phyloP scores from a whole-genome alignment of 2,888 invertebrate genomes.

The Sinhomidia bicolor region DNA sequence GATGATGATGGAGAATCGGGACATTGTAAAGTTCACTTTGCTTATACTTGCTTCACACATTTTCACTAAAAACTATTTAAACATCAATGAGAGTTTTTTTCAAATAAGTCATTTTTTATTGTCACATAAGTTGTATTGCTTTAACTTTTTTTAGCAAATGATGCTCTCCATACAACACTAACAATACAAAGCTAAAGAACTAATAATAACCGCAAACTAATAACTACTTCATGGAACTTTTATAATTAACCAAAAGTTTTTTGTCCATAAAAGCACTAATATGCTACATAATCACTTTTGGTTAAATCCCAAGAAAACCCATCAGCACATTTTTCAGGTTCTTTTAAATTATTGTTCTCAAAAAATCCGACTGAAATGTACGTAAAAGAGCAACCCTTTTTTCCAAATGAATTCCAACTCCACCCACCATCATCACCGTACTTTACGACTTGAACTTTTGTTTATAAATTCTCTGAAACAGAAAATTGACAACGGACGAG shows the following conservation, averaged over 20 bases:
- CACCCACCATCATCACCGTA: no score
- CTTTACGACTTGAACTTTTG: constrained; percentile 13
- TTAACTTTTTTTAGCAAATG: background rate
- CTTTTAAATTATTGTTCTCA: no score
- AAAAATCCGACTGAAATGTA: no score
- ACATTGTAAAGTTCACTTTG: background rate
- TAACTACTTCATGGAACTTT: background rate
- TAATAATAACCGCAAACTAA: background rate
- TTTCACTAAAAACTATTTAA: background rate
- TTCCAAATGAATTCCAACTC: no score
- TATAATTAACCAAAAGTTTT: background rate
- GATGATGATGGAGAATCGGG: background rate
- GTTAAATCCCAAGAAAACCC: background rate
- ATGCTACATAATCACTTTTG: no score
- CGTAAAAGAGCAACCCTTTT: no score
- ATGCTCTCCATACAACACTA: no score
- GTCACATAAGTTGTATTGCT: background rate
- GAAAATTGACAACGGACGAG: constrained; percentile 53
- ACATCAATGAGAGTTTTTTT: background rate
- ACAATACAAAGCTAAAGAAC: background rate
- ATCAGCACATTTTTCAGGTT: no score
- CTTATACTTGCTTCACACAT: background rate
- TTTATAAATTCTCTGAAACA: constrained; percentile 53
- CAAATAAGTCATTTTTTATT: background rate
- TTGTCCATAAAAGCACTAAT: background rate